Base-by-base conservation (phyloP, 2,888 invertebrate species). In the Melipona bicolor region DNA sequence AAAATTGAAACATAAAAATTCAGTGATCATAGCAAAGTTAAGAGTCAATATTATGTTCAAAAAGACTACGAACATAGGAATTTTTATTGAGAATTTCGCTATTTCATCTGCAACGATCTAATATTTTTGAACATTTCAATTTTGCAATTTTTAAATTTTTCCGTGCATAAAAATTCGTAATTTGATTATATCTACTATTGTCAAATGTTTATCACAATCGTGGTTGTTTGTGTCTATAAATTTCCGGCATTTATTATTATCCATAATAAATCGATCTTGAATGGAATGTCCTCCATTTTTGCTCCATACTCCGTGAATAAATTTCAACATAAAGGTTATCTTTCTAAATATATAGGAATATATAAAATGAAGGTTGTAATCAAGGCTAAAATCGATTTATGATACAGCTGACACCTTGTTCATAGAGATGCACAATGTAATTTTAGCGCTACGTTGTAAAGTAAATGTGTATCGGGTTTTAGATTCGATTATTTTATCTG, bases 271-370 rank as follows among this genome's bases (percentile, higher is more conserved):
- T 67, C 67, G 56, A 75, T 75, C 54, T 56, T 15, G 43, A 75
- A 59, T 6, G 11, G 36, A 75, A 43, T 11, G 67, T n/a, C 19
- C 75, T 52, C 56, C 27, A 67, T 36, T 49, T 27, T 6, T 17
- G 43, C 21, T 15, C 21, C 17, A 17, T 4, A 75, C 43, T 17
- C 17, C 15, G 43, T 21, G 11, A 54, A 15, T 21, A 52, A 54
- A 54, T 65, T 49, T 27, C 6, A 56, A 19, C 43, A 5, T 49
- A 36, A 75, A 67, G 67, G 67, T 27, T 75, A 56, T 56, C 21
- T 11, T 56, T 75, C 75, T 75, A 67, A 67, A 75, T 65, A 67
- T 75, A 75, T 4, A 27, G 27, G 43, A 67, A 49, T 75, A 75
- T 67, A 27, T 43, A 43, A 49, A 67, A 67, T 24, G 56, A 56